These are phyloP conservation scores for Saimiri boliviensis DNA, from an alignment of 2,113 vertebrate genomes.

Conservation along the genomic window DNA sequence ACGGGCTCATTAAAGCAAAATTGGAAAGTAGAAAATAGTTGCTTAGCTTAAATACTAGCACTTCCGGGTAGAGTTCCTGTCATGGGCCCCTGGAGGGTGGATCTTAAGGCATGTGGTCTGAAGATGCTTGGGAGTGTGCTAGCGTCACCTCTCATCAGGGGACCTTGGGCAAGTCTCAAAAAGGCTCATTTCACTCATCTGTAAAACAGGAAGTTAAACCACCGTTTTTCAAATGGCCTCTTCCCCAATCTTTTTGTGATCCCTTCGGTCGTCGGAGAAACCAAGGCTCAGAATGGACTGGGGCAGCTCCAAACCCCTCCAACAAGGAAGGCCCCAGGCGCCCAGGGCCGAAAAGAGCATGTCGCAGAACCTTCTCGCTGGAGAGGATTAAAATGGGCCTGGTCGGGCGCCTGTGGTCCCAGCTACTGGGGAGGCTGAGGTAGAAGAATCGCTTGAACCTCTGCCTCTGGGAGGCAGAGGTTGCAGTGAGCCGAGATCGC, in stretches of 20 bases:
- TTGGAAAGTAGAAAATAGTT: not conserved
- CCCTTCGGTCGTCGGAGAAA: not conserved
- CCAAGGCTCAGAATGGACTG: not conserved
- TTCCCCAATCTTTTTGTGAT: not conserved
- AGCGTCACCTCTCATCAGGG: too few relatives aligned
- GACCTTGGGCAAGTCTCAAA: not conserved
- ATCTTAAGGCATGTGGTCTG: not conserved
- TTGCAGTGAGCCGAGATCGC: too few relatives aligned
- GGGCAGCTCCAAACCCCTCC: not conserved
- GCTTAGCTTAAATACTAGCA: not conserved
- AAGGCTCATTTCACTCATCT: not conserved
- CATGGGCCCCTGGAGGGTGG: not conserved
- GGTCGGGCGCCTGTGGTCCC: too few relatives aligned
- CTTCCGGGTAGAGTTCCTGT: not conserved
- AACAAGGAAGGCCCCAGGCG: not conserved
- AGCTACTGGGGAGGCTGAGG: too few relatives aligned
- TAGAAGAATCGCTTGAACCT: too few relatives aligned
- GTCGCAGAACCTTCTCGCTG: not conserved
- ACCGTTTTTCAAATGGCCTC: not conserved
- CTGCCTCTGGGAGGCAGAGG: too few relatives aligned
- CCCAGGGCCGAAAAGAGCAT: not conserved
- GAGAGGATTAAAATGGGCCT: not conserved
- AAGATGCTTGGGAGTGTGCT: not conserved
- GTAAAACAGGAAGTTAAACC: not conserved
- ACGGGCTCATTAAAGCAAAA: not conserved